These are phyloP conservation scores for Ptychochromis oligacanthus DNA, from an alignment of 2,113 vertebrate species.

Conservation along the genomic window DNA sequence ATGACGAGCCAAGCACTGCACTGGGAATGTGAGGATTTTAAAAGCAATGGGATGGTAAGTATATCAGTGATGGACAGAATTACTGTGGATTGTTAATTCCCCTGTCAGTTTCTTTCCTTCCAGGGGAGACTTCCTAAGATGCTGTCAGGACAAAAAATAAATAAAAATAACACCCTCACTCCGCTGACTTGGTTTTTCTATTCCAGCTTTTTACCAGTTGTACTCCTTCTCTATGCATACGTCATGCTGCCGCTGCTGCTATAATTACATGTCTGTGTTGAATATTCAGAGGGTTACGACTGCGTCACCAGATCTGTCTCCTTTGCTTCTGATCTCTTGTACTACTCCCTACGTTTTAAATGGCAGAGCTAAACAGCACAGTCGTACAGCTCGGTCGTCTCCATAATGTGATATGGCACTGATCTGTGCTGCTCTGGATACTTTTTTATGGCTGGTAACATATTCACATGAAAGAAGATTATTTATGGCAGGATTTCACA, in stretches of 20 bases:
- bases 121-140: constrained; percentile 24
- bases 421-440: constrained; percentile 12
- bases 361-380: constrained; percentile 15
- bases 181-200: neutral
- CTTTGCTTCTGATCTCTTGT: constrained; percentile 38
- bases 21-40: constrained; percentile 27
- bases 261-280: constrained; percentile 61
- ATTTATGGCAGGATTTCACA: neutral
- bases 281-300: constrained; percentile 57
- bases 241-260: constrained; percentile 50
- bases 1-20: neutral
- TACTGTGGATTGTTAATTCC: constrained; percentile 52
- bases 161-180: constrained; percentile 24
- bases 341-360: constrained; percentile 43
- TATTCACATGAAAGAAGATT: neutral
- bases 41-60: constrained; percentile 53
- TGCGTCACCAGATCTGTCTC: constrained; percentile 58
- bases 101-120: constrained; percentile 36
- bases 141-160: constrained; percentile 20
- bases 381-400: neutral
- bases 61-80: constrained; percentile 65
- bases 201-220: constrained; percentile 20
- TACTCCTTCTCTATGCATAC: constrained; percentile 50
- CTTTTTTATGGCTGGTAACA: neutral
- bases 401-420: constrained; percentile 32